These are phyloP conservation scores for Macropis europaea DNA, from an alignment of 2,888 invertebrate genomes.

Conservation along the genomic window DNA sequence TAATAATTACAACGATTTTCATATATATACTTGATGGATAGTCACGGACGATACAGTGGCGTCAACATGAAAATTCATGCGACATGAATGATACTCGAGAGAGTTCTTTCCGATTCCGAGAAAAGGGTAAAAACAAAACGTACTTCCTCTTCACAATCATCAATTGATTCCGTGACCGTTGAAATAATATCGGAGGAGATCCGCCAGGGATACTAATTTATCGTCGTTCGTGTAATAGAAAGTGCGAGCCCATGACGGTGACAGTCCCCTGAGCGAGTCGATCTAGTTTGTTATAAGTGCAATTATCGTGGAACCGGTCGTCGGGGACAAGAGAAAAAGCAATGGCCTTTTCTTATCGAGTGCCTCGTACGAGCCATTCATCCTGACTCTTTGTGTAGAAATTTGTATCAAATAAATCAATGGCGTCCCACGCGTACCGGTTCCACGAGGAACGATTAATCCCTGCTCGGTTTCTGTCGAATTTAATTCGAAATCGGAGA, in stretches of 20 bases:
- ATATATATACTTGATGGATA: too few relatives aligned
- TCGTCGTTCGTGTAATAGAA: neutral
- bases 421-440: constrained; percentile 22
- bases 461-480: too few relatives aligned
- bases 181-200: neutral
- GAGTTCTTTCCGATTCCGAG: too few relatives aligned
- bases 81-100: too few relatives aligned
- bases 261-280: constrained; percentile 1
- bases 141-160: too few relatives aligned
- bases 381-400: constrained; percentile 21
- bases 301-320: constrained; percentile 44
- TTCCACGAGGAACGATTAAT: neutral
- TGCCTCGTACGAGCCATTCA: neutral
- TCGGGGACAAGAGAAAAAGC: neutral
- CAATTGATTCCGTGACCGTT: too few relatives aligned
- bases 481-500: too few relatives aligned
- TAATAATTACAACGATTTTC: too few relatives aligned
- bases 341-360: constrained; percentile 20
- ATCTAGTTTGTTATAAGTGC: constrained; percentile 35
- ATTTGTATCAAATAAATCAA: constrained; percentile 37
- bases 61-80: too few relatives aligned
- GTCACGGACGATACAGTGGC: too few relatives aligned
- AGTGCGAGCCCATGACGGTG: constrained; percentile 3
- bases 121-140: too few relatives aligned
- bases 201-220: too few relatives aligned